Conservation (phyloP, 2,888 invertebrate genomes). For the Drosophila emarginata region DNA sequence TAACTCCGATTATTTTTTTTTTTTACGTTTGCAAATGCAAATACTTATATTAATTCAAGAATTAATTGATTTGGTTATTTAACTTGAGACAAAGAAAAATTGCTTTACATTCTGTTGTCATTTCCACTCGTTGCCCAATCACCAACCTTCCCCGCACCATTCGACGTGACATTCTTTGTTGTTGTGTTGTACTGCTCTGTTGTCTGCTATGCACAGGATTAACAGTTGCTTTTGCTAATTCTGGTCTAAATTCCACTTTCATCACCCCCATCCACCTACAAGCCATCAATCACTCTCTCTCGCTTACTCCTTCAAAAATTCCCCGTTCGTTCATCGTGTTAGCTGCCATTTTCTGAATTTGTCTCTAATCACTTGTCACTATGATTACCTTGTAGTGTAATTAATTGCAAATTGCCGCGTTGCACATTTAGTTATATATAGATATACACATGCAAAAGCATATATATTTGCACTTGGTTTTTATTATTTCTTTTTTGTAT, state of each 20-base stretch:
- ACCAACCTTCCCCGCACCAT: background rate
- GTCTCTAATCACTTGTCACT: background rate
- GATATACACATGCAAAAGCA: background rate
- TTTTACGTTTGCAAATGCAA: background rate
- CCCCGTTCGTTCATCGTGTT: background rate
- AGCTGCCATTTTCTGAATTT: background rate
- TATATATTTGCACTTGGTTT: background rate
- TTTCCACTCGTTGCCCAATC: background rate
- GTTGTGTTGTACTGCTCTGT: background rate
- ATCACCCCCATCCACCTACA: background rate
- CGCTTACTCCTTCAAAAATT: constrained; percentile 1
- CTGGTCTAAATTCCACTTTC: constrained; percentile 2
- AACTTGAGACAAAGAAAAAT: background rate
- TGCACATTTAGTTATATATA: constrained; percentile 1
- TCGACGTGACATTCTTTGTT: background rate
- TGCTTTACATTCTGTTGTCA: background rate
- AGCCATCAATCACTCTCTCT: background rate
- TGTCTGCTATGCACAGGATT: constrained; percentile 1
- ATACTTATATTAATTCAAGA: background rate
- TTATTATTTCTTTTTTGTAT: background rate
- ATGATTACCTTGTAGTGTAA: background rate
- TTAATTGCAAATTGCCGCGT: constrained; percentile 5
- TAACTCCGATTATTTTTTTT: background rate
- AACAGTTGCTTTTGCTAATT: constrained; percentile 5
- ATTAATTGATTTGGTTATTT: constrained; percentile 4